Percentiles rank a stretch among this genome's conserved stretches.
Conservation (phyloP, 2,888 invertebrate species). For the Tipula lateralis region DNA sequence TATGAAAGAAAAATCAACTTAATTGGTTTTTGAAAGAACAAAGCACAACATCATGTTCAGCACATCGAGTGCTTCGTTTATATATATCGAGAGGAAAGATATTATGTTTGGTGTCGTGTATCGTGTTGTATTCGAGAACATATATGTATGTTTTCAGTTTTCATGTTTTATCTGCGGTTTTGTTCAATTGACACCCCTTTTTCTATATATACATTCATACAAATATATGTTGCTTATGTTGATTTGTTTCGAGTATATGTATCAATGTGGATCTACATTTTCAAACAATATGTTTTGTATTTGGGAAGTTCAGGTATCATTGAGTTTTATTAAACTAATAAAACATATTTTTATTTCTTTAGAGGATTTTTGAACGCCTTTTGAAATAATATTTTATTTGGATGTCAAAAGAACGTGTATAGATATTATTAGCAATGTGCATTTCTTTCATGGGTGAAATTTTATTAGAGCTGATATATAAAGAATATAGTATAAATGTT, state of each 20-base stretch:
- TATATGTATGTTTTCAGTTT: not conserved
- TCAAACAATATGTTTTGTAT: not conserved
- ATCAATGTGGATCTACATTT: not conserved
- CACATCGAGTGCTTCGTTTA: not conserved
- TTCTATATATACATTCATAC: not conserved
- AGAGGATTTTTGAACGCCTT: not conserved
- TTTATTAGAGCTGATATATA: not conserved
- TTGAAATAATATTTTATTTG: not conserved
- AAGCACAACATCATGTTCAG: not conserved
- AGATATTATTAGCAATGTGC: not conserved
- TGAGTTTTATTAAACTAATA: conserved; percentile 19
- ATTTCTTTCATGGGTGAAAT: not conserved
- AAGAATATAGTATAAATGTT: too few species aligned
- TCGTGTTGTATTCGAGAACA: not conserved
- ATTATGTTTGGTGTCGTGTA: not conserved
- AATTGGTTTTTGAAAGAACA: conserved; percentile 11
- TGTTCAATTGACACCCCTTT: conserved; percentile 13
- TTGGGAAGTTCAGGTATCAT: conserved; percentile 19
- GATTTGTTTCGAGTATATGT: not conserved
- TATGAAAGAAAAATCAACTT: not conserved
- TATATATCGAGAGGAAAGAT: not conserved
- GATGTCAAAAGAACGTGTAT: not conserved
- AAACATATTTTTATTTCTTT: not conserved
- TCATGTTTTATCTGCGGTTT: conserved; percentile 11
- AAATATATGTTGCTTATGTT: not conserved